Evolutionary conservation across 2,113 vertebrate species (phyloP), one percentile per base, ranked within the genome.

Genomic region (Salvelinus alpinus): DNA sequence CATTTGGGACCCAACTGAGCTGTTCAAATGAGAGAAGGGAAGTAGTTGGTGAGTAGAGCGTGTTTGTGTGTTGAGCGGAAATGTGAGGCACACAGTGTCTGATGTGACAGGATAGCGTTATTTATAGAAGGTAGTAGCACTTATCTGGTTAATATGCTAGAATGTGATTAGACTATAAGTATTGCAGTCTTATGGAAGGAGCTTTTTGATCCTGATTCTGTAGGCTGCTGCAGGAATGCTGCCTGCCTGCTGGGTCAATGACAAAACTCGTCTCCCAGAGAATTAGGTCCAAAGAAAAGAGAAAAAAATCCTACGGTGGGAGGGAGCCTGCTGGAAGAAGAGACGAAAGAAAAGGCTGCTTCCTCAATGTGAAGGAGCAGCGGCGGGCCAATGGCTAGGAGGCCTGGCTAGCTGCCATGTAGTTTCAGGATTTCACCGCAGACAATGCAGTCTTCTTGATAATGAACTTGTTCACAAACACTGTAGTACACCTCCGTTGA

Each of bases 141-240:
- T 84, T 5, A 31, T 80, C 85, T 78, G 82, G 80, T 85, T 85
- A 77, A 84, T 80, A 82, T 78, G 72, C 73, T 86, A 85, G 82
- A 90, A 88, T 80, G 84, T 75, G 85, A 89, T 90, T 84, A 90
- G 87, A 77, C 62, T 22, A n/a, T 48, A 75, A 67, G n/a, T 64
- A 77, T 81, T 74, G 78, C 74, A 13, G 68, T 77, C 74, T 86
- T 82, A 81, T 75, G 82, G 83, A 81, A 81, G 80, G 78, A 83
- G 80, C 79, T 80, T 9, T 88, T 86, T 88, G 69, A 88, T 82
- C 76, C 80, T 84, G 85, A 89, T 83, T 80, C 48, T 54, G 75
- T 5, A 73, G 76, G 73, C 79, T 72, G 79, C 77, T 78, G 78
- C 65, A 66, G 84, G 80, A 83, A 83, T 81, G 83, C 76, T 8